These are phyloP conservation scores for Ormyrus thymus DNA, from an alignment of 2,888 invertebrate species.

Conservation along the genomic window DNA sequence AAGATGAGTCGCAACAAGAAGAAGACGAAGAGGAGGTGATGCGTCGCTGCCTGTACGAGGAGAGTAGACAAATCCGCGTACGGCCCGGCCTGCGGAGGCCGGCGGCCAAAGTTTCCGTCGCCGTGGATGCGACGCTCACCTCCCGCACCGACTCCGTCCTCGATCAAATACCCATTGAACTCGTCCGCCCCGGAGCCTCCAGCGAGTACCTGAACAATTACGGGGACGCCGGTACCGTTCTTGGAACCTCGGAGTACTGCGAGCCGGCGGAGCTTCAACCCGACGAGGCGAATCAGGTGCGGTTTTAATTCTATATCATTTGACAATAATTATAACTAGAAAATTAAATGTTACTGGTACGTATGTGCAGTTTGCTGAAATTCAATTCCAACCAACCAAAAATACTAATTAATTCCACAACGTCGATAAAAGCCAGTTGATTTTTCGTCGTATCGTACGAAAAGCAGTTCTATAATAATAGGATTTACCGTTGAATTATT, in stretches of 20 bases:
- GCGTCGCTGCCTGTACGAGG: constrained; percentile 65
- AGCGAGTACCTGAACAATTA: constrained; percentile 37
- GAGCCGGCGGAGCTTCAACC: constrained; percentile 49
- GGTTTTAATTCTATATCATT: too few relatives aligned
- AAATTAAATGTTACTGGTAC: too few relatives aligned
- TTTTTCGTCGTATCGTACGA: too few relatives aligned
- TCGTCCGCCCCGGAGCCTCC: constrained; percentile 76
- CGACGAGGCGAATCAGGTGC: not conserved
- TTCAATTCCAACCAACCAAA: too few relatives aligned
- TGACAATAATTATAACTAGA: too few relatives aligned
- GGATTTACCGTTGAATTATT: too few relatives aligned
- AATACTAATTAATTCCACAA: too few relatives aligned
- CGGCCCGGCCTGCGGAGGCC: constrained; percentile 71
- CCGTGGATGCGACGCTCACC: constrained; percentile 86
- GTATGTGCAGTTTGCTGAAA: too few relatives aligned
- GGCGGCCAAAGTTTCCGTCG: constrained; percentile 83
- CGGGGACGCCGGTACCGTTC: constrained; percentile 26
- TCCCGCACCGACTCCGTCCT: constrained; percentile 84
- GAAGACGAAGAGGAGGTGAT: constrained; percentile 58
- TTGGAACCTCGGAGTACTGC: constrained; percentile 51
- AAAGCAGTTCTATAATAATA: too few relatives aligned
- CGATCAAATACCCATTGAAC: constrained; percentile 86
- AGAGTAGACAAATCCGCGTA: constrained; percentile 61
- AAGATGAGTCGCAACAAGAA: constrained; percentile 55
- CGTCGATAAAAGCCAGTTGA: too few relatives aligned